Percentiles rank a stretch among this genome's conserved stretches.
phyloP scores from a whole-genome alignment of 2,888 invertebrate species.

The Diarsia brunnea region DNA sequence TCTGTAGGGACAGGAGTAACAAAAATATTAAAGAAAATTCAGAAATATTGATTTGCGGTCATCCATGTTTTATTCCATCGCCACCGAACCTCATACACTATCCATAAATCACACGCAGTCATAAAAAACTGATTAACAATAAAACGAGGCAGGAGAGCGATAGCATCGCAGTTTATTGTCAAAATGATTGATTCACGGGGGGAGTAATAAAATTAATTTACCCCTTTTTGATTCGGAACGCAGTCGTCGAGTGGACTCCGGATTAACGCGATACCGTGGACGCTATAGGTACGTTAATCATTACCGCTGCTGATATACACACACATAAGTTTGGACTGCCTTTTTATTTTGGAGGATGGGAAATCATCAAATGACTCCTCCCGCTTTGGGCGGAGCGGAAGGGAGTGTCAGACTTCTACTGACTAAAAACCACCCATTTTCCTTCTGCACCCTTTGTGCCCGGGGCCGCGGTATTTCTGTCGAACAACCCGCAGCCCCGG shows the following conservation, averaged over 20 bases:
- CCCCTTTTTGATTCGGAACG: constrained; percentile 47
- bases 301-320: constrained; percentile 10
- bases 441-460: too few relatives aligned
- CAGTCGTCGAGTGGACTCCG: constrained; percentile 43
- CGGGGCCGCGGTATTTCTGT: too few relatives aligned
- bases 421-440: too few relatives aligned
- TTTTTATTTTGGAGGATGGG: not conserved
- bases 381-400: too few relatives aligned
- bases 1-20: not conserved
- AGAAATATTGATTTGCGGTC: not conserved
- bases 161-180: constrained; percentile 68
- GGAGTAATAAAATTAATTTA: constrained; percentile 68
- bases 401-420: too few relatives aligned
- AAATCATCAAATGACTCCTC: too few relatives aligned
- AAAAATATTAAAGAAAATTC: not conserved
- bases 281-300: constrained; percentile 22
- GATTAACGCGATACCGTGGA: constrained; percentile 34
- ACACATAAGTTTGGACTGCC: not conserved
- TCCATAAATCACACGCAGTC: constrained; percentile 58
- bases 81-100: constrained; percentile 10
- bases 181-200: constrained; percentile 71
- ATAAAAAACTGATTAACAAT: constrained; percentile 66
- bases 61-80: constrained; percentile 23
- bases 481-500: too few relatives aligned
- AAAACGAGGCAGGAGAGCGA: constrained; percentile 60